Conservation (phyloP, 1,140 invertebrate genomes). For the Atta texana region DNA sequence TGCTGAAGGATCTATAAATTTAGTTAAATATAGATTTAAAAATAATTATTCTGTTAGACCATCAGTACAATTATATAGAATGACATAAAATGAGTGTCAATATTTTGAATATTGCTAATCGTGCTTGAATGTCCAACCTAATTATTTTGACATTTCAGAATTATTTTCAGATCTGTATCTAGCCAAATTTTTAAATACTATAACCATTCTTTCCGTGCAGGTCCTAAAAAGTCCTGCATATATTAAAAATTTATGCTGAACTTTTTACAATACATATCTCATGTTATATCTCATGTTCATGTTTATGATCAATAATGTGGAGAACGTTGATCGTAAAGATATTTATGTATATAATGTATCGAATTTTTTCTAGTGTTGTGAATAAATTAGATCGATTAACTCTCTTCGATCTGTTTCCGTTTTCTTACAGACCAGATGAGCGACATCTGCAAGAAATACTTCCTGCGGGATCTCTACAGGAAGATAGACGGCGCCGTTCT, state of each 20-base stretch:
- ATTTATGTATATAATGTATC: not conserved
- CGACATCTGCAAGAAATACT: constrained; percentile 94
- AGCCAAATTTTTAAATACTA: too few relatives aligned
- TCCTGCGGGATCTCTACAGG: constrained; percentile 93
- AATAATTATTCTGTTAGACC: too few relatives aligned
- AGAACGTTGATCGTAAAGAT: not conserved
- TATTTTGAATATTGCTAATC: not conserved
- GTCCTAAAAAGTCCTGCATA: not conserved
- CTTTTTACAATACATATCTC: not conserved
- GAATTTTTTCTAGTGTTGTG: not conserved
- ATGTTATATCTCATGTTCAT: not conserved
- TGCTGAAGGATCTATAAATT: too few relatives aligned
- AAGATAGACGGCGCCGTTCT: constrained; percentile 96
- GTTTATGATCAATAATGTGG: not conserved
- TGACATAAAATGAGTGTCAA: too few relatives aligned
- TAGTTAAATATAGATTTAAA: too few relatives aligned
- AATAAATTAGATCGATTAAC: constrained; percentile 32
- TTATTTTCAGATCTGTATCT: too few relatives aligned
- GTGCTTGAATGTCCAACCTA: too few relatives aligned
- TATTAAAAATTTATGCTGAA: not conserved
- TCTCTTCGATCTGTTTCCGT: constrained; percentile 39
- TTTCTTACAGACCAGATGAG: constrained; percentile 94
- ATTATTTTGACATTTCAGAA: too few relatives aligned
- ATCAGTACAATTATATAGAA: too few relatives aligned
- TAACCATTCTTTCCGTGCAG: too few relatives aligned